Evolutionary conservation across 2,113 vertebrate species (phyloP).

Genomic region (Lophochroa leadbeateri): DNA sequence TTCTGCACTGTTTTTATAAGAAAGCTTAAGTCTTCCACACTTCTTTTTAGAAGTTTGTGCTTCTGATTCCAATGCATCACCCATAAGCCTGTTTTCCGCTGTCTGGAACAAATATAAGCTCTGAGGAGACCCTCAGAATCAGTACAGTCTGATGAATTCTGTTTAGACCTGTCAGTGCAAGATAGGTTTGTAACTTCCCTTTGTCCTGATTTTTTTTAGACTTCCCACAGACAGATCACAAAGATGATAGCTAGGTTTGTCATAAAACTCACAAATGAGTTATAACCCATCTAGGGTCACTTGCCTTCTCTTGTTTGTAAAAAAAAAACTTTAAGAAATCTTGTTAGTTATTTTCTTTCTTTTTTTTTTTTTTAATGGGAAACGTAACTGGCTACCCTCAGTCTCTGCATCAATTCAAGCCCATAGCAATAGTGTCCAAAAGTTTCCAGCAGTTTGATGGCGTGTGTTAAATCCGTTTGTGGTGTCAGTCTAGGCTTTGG

Average conservation of each 20-base stretch:
- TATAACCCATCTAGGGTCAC: background rate
- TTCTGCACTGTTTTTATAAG: background rate
- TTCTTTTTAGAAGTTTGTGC: background rate
- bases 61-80: background rate
- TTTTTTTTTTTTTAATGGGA: background rate
- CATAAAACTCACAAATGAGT: background rate
- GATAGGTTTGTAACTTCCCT: background rate
- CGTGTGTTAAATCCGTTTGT: background rate
- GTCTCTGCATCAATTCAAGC: background rate
- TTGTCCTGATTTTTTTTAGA: background rate
- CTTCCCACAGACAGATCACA: background rate
- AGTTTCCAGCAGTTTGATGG: background rate
- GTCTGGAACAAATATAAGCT: background rate
- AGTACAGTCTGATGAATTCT: background rate
- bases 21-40: background rate
- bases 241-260: rapidly evolving
- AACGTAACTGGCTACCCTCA: background rate
- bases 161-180: background rate
- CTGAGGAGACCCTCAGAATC: background rate
- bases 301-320: background rate
- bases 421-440: background rate
- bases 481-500: background rate
- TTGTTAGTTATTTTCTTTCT: background rate
- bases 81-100: background rate
- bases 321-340: background rate